Percentiles rank a stretch among this genome's conserved stretches.
phyloP scores from a whole-genome alignment of 2,888 invertebrate genomes.

The Ischnus inquisitorius region DNA sequence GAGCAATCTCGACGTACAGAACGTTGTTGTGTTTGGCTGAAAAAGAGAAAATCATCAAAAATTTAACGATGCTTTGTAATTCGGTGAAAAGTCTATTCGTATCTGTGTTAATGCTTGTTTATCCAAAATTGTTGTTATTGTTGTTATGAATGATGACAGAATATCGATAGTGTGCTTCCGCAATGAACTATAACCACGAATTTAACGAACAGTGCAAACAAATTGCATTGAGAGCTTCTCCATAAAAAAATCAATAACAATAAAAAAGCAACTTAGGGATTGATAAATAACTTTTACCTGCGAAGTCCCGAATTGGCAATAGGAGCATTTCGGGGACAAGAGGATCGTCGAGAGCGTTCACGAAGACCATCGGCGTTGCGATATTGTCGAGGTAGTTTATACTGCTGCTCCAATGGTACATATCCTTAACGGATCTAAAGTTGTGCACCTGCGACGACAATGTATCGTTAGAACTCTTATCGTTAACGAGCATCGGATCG shows the following conservation, averaged over 20 bases:
- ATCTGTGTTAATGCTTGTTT: no score
- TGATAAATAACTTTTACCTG: conserved; percentile 87
- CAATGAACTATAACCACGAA: no score
- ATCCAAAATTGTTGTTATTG: no score
- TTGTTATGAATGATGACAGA: no score
- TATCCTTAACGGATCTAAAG: conserved; percentile 91
- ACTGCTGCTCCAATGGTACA: conserved; percentile 95
- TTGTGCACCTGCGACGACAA: conserved; percentile 89
- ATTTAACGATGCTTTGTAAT: no score
- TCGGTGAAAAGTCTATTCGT: no score
- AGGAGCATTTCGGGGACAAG: conserved; percentile 93
- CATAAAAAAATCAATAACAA: conserved; percentile 7
- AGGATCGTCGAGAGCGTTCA: conserved; percentile 97
- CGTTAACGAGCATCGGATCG: background rate
- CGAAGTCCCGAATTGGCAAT: conserved; percentile 90
- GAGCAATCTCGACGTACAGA: conserved; percentile 93
- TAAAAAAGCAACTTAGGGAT: background rate
- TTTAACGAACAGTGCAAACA: no score
- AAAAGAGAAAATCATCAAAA: conserved; percentile 75
- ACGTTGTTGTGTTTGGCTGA: conserved; percentile 89
- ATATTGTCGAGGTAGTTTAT: conserved; percentile 93
- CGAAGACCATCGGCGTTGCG: conserved; percentile 94
- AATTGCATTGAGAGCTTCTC: no score
- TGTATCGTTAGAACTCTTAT: background rate
- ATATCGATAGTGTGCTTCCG: no score